These are phyloP conservation scores for Danaus plexippus DNA, from an alignment of 1,140 invertebrate genomes.

Conservation along the genomic window DNA sequence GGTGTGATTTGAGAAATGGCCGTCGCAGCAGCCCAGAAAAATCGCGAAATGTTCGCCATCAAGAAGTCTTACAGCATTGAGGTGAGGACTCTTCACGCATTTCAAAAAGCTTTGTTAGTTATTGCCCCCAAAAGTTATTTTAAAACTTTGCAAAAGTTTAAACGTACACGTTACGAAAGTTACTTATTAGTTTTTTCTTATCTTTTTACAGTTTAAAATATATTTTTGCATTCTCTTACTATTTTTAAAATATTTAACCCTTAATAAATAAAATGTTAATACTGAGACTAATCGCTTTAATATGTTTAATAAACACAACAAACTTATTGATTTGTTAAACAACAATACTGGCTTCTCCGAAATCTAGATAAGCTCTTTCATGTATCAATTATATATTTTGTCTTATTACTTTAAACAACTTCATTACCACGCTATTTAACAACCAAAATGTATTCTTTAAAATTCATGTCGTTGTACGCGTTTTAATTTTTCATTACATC, in stretches of 20 bases:
- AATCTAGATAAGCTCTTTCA: slow-evolving; percentile 2
- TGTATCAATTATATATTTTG: slow-evolving; percentile 1
- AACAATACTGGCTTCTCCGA: neutral
- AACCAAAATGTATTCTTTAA: too few relatives aligned
- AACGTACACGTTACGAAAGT: slow-evolving; percentile 8
- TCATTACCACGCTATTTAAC: neutral
- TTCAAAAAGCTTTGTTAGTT: slow-evolving; percentile 6
- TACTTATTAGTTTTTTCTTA: slow-evolving; percentile 6
- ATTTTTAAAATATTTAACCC: neutral
- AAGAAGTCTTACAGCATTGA: slow-evolving; percentile 98
- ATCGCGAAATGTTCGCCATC: slow-evolving; percentile 94
- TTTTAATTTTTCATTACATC: too few relatives aligned
- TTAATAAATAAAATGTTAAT: too few relatives aligned
- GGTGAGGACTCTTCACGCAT: slow-evolving; percentile 75
- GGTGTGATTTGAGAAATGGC: slow-evolving; percentile 75
- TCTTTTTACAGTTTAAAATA: neutral
- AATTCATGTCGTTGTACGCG: too few relatives aligned
- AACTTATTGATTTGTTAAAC: too few relatives aligned
- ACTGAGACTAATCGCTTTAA: too few relatives aligned
- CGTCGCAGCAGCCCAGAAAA: slow-evolving; percentile 90
- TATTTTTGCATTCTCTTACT: slow-evolving; percentile 1
- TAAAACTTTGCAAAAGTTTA: neutral
- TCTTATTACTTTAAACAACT: slow-evolving; percentile 6
- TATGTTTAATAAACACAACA: too few relatives aligned
- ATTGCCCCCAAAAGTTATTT: slow-evolving; percentile 10